Percentiles rank a stretch among this genome's conserved stretches.
Conservation (phyloP, 1,140 invertebrate genomes). For the Campoletis sonorensis region DNA sequence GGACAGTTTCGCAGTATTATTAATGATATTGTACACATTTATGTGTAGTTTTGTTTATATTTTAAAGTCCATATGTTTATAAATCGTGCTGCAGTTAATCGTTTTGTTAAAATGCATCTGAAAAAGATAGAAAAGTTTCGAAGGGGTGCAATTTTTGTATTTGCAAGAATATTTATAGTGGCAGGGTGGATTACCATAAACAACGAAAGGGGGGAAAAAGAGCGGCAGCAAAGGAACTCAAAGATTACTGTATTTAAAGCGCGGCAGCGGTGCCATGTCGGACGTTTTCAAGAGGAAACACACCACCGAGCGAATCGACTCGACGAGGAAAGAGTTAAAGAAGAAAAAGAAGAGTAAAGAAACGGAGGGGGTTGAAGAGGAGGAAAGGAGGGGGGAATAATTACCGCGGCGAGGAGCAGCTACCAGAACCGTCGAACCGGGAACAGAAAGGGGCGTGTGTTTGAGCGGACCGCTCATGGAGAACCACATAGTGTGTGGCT, state of each 20-base stretch:
- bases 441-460: slow-evolving; percentile 61
- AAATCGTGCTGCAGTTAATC: too few relatives aligned
- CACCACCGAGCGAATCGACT: not conserved
- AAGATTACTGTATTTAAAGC: slow-evolving; percentile 73
- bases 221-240: slow-evolving; percentile 64
- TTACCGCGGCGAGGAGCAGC: slow-evolving; percentile 66
- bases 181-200: slow-evolving; percentile 72
- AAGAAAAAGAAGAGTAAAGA: not conserved
- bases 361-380: not conserved
- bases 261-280: slow-evolving; percentile 44
- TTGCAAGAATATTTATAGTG: slow-evolving; percentile 73
- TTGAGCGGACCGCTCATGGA: slow-evolving; percentile 23
- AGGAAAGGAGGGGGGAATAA: slow-evolving; percentile 62
- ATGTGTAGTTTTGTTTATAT: too few relatives aligned
- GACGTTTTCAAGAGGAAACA: slow-evolving; percentile 15
- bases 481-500: slow-evolving; percentile 50
- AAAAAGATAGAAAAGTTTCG: slow-evolving; percentile 38
- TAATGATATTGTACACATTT: too few relatives aligned
- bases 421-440: slow-evolving; percentile 61
- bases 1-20: too few relatives aligned
- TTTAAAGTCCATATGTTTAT: too few relatives aligned
- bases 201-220: slow-evolving; percentile 59
- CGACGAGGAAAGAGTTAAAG: not conserved
- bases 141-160: slow-evolving; percentile 71
- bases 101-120: too few relatives aligned